Conservation (phyloP, 1,140 invertebrate genomes). For the Argopecten irradians region DNA sequence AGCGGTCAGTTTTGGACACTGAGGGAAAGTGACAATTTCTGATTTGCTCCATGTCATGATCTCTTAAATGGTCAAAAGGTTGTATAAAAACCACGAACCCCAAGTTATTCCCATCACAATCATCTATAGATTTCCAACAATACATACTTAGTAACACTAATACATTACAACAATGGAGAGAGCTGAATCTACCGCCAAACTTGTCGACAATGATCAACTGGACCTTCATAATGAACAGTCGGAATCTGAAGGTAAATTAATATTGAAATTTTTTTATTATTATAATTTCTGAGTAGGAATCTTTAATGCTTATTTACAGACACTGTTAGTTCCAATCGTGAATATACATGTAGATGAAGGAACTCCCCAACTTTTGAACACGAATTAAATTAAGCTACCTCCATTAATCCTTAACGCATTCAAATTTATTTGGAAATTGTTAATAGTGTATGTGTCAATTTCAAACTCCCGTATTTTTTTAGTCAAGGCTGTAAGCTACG, state of each 20-base stretch:
- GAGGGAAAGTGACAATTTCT: not conserved
- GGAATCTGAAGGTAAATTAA: not conserved
- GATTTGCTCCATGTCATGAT: not conserved
- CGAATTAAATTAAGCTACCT: too few relatives aligned
- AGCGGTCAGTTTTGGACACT: not conserved
- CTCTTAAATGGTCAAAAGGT: not conserved
- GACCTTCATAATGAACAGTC: not conserved
- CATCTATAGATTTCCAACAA: not conserved
- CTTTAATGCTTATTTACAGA: too few relatives aligned
- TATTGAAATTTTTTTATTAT: too few relatives aligned
- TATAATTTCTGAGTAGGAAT: too few relatives aligned
- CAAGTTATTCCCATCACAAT: not conserved
- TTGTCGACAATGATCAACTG: constrained; percentile 8
- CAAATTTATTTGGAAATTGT: too few relatives aligned
- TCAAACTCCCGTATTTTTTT: too few relatives aligned
- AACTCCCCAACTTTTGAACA: too few relatives aligned
- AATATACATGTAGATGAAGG: too few relatives aligned
- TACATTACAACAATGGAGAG: not conserved
- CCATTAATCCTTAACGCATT: too few relatives aligned
- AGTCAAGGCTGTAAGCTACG: too few relatives aligned
- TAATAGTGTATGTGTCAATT: too few relatives aligned
- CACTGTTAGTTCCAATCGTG: too few relatives aligned
- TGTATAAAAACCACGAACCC: not conserved
- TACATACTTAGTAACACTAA: not conserved
- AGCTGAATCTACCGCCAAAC: not conserved